phyloP scores from a whole-genome alignment of 2,797 vertebrate species.

The Chelmon rostratus region DNA sequence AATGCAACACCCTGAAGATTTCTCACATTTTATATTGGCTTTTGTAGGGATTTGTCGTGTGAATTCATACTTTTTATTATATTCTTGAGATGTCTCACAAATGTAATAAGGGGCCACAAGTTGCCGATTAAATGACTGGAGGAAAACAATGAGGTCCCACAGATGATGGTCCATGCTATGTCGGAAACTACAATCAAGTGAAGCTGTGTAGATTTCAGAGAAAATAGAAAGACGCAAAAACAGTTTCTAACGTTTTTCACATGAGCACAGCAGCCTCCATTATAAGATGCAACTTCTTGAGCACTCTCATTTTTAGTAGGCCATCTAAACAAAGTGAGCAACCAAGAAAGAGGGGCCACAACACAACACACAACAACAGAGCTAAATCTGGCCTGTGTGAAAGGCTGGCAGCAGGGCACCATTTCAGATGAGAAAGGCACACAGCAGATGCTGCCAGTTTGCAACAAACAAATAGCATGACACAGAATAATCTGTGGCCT shows the following conservation, averaged over 20 bases:
- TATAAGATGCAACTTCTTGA: background rate
- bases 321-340: background rate
- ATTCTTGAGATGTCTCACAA: background rate
- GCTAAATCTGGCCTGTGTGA: background rate
- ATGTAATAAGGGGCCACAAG: background rate
- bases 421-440: background rate
- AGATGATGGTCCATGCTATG: background rate
- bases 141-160: background rate
- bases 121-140: background rate
- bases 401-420: background rate
- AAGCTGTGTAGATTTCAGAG: background rate
- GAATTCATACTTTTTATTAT: background rate
- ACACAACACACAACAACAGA: background rate
- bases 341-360: background rate
- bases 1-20: background rate
- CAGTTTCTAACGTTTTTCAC: background rate
- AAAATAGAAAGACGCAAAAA: background rate
- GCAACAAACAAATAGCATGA: background rate
- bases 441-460: background rate
- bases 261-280: no score
- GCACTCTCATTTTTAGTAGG: background rate
- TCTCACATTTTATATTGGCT: constrained; percentile 3
- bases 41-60: background rate
- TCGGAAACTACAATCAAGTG: background rate
- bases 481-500: background rate